Base-by-base conservation (phyloP, 2,888 invertebrate species). In the Cotesia congregata region DNA sequence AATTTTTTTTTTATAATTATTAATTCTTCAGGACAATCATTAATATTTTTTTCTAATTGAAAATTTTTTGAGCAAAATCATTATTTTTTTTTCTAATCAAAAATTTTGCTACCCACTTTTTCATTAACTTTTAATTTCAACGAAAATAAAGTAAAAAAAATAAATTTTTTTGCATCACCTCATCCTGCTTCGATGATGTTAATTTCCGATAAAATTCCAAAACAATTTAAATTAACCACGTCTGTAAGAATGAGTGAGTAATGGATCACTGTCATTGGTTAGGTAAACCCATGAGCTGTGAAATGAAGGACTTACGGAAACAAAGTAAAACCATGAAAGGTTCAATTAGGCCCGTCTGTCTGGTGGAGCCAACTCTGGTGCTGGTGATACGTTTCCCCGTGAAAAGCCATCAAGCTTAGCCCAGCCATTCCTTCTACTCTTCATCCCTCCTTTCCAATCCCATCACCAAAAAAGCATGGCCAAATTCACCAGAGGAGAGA, bases 341-440 rank as follows among this genome's bases (percentile, higher is more conserved):
- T 79, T 79, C 78, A 79, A 80, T 79, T 80, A 79, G 76, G 74
- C 77, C 70, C 68, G 68, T 74, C 78, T 74, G 76, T 79, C 78
- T 77, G 76, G 74, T 72, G 74, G 74, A 67, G n/a, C 67, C 67
- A 38, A 65, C 65, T 12, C 50, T 50, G 9, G 76, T 30, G 30
- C 30, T 30, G 30, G 30, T 30, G 30, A 30, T 73, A 76, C 78
- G 62, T 72, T 74, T 70, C 71, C 72, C 74, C 67, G 50, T 50
- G 68, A 38, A 65, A 65, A 38, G 30, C 65, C 30, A 65, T 30
- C 68, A 68, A 50, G 50, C 12, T 12, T 7, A 12, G 12, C 12
- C 50, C 50, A 12, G 9, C 50, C 12, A 12, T 12, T 50, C 50
- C 50, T 50, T 12, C 50, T 4, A 12, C 50, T 50, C 50, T 50